Conservation (phyloP, 2,797 vertebrate species). For the Epinephelus coioides region DNA sequence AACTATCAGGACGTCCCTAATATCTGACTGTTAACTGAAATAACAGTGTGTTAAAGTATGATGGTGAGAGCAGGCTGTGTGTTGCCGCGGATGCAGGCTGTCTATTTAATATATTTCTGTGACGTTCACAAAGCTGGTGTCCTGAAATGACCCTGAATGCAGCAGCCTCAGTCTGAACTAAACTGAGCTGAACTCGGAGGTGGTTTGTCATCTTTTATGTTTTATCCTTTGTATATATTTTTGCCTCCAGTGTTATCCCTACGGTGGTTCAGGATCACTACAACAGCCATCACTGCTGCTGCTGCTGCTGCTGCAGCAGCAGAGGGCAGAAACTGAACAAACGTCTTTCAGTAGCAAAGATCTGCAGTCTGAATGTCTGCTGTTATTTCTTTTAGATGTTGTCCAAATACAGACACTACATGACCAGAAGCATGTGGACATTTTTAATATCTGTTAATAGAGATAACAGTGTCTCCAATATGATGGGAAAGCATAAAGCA, state of each 20-base stretch:
- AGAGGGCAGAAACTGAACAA: not conserved
- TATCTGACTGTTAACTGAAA: not conserved
- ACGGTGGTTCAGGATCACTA: too few relatives aligned
- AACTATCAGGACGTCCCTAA: not conserved
- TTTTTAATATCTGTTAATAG: too few relatives aligned
- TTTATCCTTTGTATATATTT: too few relatives aligned
- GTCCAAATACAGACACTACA: too few relatives aligned
- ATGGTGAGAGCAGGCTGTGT: not conserved
- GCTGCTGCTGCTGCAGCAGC: not conserved
- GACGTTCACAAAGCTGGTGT: not conserved
- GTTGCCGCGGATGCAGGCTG: not conserved
- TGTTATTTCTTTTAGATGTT: too few relatives aligned
- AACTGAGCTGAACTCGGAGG: slow-evolving; percentile 9
- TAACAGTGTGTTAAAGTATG: not conserved
- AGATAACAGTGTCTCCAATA: too few relatives aligned
- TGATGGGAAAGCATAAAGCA: too few relatives aligned
- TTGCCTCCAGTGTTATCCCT: too few relatives aligned
- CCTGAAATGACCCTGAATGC: slow-evolving; percentile 51
- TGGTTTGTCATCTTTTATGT: not conserved
- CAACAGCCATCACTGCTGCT: too few relatives aligned
- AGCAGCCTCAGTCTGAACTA: slow-evolving; percentile 18
- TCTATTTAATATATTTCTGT: not conserved
- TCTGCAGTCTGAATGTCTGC: too few relatives aligned
- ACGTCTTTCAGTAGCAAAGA: not conserved
- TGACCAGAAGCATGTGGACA: too few relatives aligned